These are phyloP conservation scores for Pseudochirops cupreus DNA, from an alignment of 2,797 vertebrate species.

Conservation along the genomic window DNA sequence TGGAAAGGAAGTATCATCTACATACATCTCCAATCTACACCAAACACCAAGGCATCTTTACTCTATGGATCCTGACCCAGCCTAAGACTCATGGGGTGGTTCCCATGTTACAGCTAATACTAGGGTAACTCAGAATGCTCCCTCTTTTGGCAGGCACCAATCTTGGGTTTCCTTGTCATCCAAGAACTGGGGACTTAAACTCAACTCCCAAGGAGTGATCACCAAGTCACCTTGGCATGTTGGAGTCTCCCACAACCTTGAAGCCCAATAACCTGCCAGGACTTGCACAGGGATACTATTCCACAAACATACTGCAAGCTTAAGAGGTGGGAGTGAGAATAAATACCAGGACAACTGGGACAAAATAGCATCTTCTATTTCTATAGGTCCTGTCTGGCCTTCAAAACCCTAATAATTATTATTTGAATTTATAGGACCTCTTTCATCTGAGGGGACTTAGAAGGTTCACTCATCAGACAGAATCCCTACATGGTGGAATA, in stretches of 20 bases:
- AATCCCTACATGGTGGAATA: no score
- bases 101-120: neutral
- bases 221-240: neutral
- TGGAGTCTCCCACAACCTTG: neutral
- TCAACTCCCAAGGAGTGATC: neutral
- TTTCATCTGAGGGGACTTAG: neutral
- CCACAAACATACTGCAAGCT: neutral
- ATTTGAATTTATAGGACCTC: neutral
- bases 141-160: neutral
- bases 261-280: neutral
- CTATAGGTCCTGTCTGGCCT: neutral
- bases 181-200: neutral
- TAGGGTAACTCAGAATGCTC: neutral
- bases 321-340: neutral
- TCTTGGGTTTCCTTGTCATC: neutral
- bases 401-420: neutral
- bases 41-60: neutral
- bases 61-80: neutral
- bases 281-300: neutral
- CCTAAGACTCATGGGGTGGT: neutral
- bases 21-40: neutral
- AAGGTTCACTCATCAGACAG: slow-evolving; percentile 13
- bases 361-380: neutral
- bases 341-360: neutral
- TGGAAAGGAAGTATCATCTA: neutral